Percentiles rank a stretch among this genome's conserved stretches.
phyloP scores from a whole-genome alignment of 2,113 vertebrate species.

The Chlamydotis undulata region DNA sequence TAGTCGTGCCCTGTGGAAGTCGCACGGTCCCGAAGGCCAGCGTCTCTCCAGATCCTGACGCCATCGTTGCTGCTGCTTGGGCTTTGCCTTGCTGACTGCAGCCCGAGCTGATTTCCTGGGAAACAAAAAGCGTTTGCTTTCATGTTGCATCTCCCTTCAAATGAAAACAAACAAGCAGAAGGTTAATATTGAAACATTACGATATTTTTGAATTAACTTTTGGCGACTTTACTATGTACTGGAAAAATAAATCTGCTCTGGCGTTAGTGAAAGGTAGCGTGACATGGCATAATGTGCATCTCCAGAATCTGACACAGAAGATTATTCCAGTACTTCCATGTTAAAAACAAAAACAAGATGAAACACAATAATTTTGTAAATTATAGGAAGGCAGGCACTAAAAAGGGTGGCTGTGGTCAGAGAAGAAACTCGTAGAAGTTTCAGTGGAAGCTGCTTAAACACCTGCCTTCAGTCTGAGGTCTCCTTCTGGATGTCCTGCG shows the following conservation, averaged over 20 bases:
- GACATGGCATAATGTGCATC: background rate
- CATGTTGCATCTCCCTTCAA: background rate
- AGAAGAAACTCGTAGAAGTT: background rate
- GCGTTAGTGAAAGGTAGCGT: background rate
- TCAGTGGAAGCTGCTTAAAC: background rate
- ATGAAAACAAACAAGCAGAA: background rate
- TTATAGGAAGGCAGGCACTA: background rate
- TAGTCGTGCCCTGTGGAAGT: background rate
- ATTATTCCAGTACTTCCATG: background rate
- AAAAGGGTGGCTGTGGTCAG: background rate
- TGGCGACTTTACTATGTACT: background rate
- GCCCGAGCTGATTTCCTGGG: background rate
- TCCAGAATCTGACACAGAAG: background rate
- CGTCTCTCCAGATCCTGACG: fast-evolving
- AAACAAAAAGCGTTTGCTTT: background rate
- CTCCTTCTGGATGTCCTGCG: background rate
- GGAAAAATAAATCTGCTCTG: background rate
- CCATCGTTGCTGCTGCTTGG: too few species aligned
- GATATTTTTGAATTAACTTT: background rate
- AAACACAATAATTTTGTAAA: background rate
- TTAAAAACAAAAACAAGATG: background rate
- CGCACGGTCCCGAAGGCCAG: background rate
- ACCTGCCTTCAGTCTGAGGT: background rate
- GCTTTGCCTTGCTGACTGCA: background rate
- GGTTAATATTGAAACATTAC: background rate